Base-by-base conservation (phyloP, 2,113 vertebrate genomes). In the Hemichromis elongatus region DNA sequence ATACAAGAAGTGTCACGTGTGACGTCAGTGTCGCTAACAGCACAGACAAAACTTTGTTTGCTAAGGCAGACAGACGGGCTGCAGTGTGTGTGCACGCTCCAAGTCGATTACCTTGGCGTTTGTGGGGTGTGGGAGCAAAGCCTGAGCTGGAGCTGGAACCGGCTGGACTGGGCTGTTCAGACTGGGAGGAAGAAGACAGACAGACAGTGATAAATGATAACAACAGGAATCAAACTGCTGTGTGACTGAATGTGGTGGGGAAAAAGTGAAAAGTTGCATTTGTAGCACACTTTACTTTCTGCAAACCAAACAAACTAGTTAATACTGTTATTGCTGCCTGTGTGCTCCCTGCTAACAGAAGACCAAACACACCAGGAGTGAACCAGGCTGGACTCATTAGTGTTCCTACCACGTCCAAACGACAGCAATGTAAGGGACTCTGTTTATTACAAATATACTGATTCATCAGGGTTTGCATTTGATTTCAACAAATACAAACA, bases 111-210 rank as follows among this genome's bases (percentile, higher is more conserved):
- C 98, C 98, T 98, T 99, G 98, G 83, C 96, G 96, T 94, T 97
- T 98, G 89, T 97, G 97, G 88, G 88, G 94, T 3, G 96, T 95
- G 3, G 97, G 97, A 70, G 96, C 96, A 91, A 98, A 98, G 92
- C 95, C 93, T 33, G 96, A 98, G 88, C 97, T 97, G 89, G 98
- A 98, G 78, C 97, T 98, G 89, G 98, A 98, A 89, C 98, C 98
- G 92, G 97, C 97, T 81, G 98, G 98, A 94, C 98, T 99, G 89
- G 96, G 98, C 90, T 99, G 98, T 90, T 98, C 97, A 2, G 97
- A 98, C 97, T 99, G 88, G 70, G 24, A 73, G 19, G 40, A 11
- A 66, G 18, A 88, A 53, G 47, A 82, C 14, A 73, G 5, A 82
- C 59, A 82, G 75, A 3, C 53, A 9, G 9, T 10, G 1, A 19